Evolutionary conservation across 2,888 invertebrate species (phyloP), one percentile per base, ranked within the genome.

Genomic region (Chirona hameri): DNA sequence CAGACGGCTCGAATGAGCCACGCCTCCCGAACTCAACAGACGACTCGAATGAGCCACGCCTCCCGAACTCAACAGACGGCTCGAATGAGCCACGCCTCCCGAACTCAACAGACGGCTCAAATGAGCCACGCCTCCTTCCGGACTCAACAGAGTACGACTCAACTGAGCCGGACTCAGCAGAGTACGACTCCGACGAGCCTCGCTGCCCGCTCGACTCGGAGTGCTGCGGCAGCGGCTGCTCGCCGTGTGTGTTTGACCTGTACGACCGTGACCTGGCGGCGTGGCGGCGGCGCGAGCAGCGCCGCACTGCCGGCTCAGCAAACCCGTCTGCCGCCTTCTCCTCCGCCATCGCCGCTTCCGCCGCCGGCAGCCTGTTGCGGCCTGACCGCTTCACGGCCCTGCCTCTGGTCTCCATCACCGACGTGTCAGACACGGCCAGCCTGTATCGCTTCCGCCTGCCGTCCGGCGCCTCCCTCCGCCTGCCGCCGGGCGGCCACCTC

Each of bases 201-300:
- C 86, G 88, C 81, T 90, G 91, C 87, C 93, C 93, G 9, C 88
- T 88, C 65, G 88, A 90, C 85, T 90, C 91, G 84, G 93, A 93
- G 86, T 94, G 93, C 87, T 94, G 93, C 87, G 91, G 92, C 84
- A 91, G 91, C 85, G 93, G 93, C 31, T 93, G 93, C 87, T 90
- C 89, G 85, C 92, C 92, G 0, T 94, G 93, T 88, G 91, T 93
- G 83, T 91, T 92, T 86, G 93, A 93, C 87, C 90, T 93, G 7
- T 93, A 93, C 88, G 90, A 92, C 86, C 89, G 90, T 84, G 91
- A 92, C 86, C 84, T 93, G 80, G 87, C 88, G 84, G 87, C 88
- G 83, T 91, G 89, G 84, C 85, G 86, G 80, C 87, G 88, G 81
- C 88, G 88, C 84, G 82, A 84, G n/a, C 76, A 82, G 55, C 72